Conservation (phyloP, 2,797 vertebrate genomes). For the Chaetophractus vellerosus region DNA sequence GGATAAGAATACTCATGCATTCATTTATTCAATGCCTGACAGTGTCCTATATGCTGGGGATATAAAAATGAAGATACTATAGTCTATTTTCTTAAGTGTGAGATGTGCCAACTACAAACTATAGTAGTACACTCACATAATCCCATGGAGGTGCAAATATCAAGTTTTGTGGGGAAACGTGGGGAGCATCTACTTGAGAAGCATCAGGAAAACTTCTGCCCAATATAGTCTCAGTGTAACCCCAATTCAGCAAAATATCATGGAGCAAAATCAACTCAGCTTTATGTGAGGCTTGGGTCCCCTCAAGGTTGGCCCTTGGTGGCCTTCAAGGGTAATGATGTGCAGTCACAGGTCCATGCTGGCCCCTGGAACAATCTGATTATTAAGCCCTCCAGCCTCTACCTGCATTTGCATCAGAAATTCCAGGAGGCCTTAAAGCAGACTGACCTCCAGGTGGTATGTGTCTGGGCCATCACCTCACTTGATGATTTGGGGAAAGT, state of each 20-base stretch:
- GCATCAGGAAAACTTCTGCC: background rate
- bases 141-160: background rate
- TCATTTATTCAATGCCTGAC: background rate
- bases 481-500: constrained; percentile 28
- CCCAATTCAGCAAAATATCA: background rate
- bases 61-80: background rate
- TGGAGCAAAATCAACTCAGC: background rate
- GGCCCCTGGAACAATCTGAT: background rate
- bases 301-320: background rate
- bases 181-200: background rate
- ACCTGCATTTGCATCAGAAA: background rate
- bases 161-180: rapidly evolving
- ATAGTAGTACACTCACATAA: background rate
- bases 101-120: background rate
- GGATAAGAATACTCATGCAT: background rate
- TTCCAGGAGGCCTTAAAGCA: background rate
- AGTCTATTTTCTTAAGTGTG: background rate
- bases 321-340: background rate
- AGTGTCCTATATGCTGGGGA: background rate
- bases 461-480: background rate
- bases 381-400: background rate
- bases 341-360: background rate
- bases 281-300: background rate
- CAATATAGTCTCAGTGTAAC: background rate
- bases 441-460: constrained; percentile 29